A percentile compares a stretch with the other conserved stretches of the same genome.
Conservation (phyloP, 2,888 invertebrate genomes). For the Aricia artaxerxes region DNA sequence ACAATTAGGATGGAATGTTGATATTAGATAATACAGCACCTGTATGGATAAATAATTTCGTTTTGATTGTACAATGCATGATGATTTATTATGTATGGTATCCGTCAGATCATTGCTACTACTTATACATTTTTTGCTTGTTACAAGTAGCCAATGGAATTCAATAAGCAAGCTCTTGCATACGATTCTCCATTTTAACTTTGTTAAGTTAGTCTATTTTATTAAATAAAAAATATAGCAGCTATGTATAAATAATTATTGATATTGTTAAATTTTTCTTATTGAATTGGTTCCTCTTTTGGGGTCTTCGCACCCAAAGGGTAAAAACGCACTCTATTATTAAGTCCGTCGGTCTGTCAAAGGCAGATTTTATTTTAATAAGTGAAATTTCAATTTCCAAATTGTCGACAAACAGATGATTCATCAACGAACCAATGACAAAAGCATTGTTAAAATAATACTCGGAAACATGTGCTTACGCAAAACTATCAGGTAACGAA, state of each 20-base stretch:
- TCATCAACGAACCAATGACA: not conserved
- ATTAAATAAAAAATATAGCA: too few species aligned
- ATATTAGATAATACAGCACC: constrained; percentile 46
- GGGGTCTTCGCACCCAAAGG: too few species aligned
- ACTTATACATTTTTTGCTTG: not conserved
- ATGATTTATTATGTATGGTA: constrained; percentile 32
- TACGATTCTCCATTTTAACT: too few species aligned
- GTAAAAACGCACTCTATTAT: too few species aligned
- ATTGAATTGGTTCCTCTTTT: too few species aligned
- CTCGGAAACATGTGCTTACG: not conserved
- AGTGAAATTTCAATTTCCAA: not conserved
- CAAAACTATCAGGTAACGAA: not conserved
- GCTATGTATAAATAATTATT: too few species aligned
- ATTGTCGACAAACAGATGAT: not conserved
- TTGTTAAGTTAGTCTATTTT: too few species aligned
- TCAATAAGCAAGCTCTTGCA: too few species aligned
- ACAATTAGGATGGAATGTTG: constrained; percentile 61
- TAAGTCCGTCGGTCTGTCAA: too few species aligned
- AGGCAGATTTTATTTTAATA: too few species aligned
- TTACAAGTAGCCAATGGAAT: not conserved
- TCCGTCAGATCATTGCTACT: not conserved
- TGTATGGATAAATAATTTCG: constrained; percentile 35
- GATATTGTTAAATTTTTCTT: too few species aligned
- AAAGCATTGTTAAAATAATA: not conserved
- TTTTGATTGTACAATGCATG: constrained; percentile 11